Percentiles rank a stretch among this genome's conserved stretches.
Evolutionary conservation across 2,113 vertebrate species (phyloP).

Genomic region (Hippocampus barbouri): DNA sequence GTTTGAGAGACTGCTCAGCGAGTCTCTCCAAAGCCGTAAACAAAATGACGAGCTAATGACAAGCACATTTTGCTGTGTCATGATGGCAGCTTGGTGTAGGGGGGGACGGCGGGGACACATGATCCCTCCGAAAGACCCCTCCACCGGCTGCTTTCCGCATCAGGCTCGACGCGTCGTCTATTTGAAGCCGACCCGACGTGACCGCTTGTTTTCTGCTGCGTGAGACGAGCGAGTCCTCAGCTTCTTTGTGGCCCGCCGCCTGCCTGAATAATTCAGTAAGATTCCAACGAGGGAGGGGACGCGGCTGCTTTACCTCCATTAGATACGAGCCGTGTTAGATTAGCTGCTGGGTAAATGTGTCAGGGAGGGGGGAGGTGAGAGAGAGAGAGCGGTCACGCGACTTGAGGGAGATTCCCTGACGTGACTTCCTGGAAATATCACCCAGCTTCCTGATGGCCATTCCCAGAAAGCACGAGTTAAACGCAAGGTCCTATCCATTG

Average conservation of each 20-base stretch:
- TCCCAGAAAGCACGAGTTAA: slow-evolving; percentile 60
- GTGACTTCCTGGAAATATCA: slow-evolving; percentile 63
- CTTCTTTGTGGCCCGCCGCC: slow-evolving; percentile 19
- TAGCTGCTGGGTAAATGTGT: slow-evolving; percentile 4
- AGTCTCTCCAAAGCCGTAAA: background rate
- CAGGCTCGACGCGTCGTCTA: slow-evolving; percentile 41
- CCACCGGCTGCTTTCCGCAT: slow-evolving; percentile 28
- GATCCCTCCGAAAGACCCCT: slow-evolving; percentile 22
- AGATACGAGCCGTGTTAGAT: slow-evolving; percentile 29
- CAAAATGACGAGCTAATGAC: background rate
- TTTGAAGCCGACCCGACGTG: slow-evolving; percentile 54
- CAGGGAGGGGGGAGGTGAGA: too few species aligned
- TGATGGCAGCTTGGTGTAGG: slow-evolving; percentile 29
- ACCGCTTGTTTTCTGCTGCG: slow-evolving; percentile 41
- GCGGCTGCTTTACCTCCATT: slow-evolving; percentile 23
- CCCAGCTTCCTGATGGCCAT: slow-evolving; percentile 45
- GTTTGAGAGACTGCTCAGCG: too few species aligned
- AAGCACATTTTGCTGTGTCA: slow-evolving; percentile 56
- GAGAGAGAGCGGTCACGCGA: slow-evolving; percentile 47
- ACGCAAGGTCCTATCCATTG: slow-evolving; percentile 7
- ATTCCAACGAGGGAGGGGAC: slow-evolving; percentile 17
- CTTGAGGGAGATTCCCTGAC: slow-evolving; percentile 63
- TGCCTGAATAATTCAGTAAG: slow-evolving; percentile 57
- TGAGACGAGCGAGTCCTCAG: slow-evolving; percentile 59
- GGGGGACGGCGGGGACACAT: slow-evolving; percentile 16